These are phyloP conservation scores for Parauchenoglanis ngamensis DNA, from an alignment of 2,797 vertebrate species.

Conservation along the genomic window DNA sequence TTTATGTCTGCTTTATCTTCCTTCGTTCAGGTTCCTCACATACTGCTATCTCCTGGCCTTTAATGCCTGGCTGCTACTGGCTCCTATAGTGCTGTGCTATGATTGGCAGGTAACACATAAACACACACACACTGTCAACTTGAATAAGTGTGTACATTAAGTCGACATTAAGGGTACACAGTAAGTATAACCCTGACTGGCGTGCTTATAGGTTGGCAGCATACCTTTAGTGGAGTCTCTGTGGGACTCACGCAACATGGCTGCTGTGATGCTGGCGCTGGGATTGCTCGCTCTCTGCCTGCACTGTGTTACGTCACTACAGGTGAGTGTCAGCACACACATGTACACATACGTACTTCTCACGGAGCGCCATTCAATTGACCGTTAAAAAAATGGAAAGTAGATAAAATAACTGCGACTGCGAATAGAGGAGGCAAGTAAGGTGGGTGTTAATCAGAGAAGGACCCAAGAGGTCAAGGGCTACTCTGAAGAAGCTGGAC, in stretches of 20 bases:
- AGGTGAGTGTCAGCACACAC: slow-evolving; percentile 74
- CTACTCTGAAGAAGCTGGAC: not conserved
- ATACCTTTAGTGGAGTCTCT: slow-evolving; percentile 90
- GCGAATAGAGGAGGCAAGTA: not conserved
- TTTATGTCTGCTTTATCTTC: not conserved
- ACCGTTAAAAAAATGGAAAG: not conserved
- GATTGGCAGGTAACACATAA: slow-evolving; percentile 84
- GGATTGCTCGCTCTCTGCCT: slow-evolving; percentile 78
- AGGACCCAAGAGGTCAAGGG: not conserved
- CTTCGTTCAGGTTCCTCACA: slow-evolving; percentile 83
- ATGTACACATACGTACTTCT: not conserved
- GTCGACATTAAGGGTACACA: not conserved
- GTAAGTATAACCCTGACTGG: not conserved
- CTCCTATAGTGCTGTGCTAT: slow-evolving; percentile 88
- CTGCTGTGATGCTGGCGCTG: slow-evolving; percentile 78
- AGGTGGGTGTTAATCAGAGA: not conserved
- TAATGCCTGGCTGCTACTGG: slow-evolving; percentile 90
- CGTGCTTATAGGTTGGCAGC: slow-evolving; percentile 81
- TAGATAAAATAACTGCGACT: not conserved
- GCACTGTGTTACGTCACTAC: slow-evolving; percentile 79
- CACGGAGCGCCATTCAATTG: not conserved
- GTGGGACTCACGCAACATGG: slow-evolving; percentile 83
- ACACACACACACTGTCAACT: not conserved
- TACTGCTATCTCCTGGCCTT: slow-evolving; percentile 93
- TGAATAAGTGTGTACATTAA: not conserved